A percentile compares a stretch with the other conserved stretches of the same genome.
phyloP scores from a whole-genome alignment of 2,113 vertebrate genomes.

The Sceloporus undulatus region DNA sequence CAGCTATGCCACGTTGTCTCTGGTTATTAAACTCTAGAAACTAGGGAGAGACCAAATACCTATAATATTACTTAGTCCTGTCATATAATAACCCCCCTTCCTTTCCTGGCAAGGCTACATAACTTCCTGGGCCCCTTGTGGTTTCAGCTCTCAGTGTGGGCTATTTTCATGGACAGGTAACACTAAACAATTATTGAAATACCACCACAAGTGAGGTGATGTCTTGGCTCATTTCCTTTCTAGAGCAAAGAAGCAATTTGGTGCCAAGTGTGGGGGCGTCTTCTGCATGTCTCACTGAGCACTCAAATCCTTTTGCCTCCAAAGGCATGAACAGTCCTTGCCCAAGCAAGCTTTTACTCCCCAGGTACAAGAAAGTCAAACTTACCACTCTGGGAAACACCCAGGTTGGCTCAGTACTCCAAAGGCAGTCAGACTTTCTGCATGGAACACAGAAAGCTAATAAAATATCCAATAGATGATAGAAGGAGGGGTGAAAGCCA shows the following conservation, averaged over 20 bases:
- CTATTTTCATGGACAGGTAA: slow-evolving; percentile 33
- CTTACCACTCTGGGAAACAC: background rate
- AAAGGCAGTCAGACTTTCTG: no score
- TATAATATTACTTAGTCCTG: slow-evolving; percentile 8
- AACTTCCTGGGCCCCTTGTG: slow-evolving; percentile 54
- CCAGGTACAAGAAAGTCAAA: background rate
- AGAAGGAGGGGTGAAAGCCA: no score
- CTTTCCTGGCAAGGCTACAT: slow-evolving; percentile 47
- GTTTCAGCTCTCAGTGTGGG: slow-evolving; percentile 62
- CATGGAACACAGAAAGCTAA: no score
- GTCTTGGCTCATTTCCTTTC: slow-evolving; percentile 44
- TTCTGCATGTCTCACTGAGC: slow-evolving; percentile 59
- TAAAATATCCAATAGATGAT: no score
- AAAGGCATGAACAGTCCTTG: slow-evolving; percentile 19
- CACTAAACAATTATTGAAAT: slow-evolving; percentile 12
- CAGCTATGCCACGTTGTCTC: background rate
- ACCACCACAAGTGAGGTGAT: slow-evolving; percentile 60
- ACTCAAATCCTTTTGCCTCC: slow-evolving; percentile 54
- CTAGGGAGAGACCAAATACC: background rate
- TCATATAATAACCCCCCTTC: slow-evolving; percentile 3
- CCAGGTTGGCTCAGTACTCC: background rate
- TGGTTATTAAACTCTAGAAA: slow-evolving; percentile 44
- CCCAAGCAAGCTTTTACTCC: background rate
- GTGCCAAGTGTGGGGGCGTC: slow-evolving; percentile 21
- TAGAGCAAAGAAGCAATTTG: slow-evolving; percentile 34